phyloP scores from a whole-genome alignment of 2,888 invertebrate species.

The Yponomeuta evonymella region DNA sequence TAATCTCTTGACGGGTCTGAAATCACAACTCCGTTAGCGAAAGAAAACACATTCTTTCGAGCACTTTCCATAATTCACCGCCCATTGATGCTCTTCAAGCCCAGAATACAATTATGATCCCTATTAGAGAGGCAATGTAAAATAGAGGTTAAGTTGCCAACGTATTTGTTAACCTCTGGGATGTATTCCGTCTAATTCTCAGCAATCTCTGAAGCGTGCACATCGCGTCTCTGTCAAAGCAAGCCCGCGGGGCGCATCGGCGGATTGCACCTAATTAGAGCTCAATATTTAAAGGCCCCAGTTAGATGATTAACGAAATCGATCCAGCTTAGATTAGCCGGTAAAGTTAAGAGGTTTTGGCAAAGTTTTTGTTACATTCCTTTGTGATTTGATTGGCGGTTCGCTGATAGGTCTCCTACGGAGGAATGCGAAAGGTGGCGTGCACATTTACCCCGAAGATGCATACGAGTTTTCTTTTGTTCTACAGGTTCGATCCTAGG shows the following conservation, averaged over 20 bases:
- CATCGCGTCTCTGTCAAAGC: constrained; percentile 55
- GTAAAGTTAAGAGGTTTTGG: background rate
- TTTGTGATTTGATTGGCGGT: background rate
- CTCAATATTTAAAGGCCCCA: constrained; percentile 41
- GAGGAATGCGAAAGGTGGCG: too few relatives aligned
- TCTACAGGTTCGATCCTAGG: too few relatives aligned
- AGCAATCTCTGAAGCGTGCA: constrained; percentile 49
- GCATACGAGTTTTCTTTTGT: too few relatives aligned
- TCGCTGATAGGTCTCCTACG: too few relatives aligned
- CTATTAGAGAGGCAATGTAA: too few relatives aligned
- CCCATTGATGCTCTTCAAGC: background rate
- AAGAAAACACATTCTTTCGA: background rate
- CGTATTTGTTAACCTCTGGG: constrained; percentile 24
- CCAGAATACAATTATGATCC: too few relatives aligned
- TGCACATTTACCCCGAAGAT: too few relatives aligned
- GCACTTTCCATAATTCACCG: background rate
- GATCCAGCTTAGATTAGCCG: constrained; percentile 18
- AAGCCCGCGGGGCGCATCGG: constrained; percentile 39
- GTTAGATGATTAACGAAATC: constrained; percentile 33
- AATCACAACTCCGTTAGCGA: constrained; percentile 32
- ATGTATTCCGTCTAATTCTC: constrained; percentile 44
- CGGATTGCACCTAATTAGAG: constrained; percentile 43
- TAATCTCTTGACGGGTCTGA: constrained; percentile 39
- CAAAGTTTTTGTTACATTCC: background rate
- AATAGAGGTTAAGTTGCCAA: background rate